Conservation (phyloP, 2,113 vertebrate genomes). For the Mormyrus iriodes region DNA sequence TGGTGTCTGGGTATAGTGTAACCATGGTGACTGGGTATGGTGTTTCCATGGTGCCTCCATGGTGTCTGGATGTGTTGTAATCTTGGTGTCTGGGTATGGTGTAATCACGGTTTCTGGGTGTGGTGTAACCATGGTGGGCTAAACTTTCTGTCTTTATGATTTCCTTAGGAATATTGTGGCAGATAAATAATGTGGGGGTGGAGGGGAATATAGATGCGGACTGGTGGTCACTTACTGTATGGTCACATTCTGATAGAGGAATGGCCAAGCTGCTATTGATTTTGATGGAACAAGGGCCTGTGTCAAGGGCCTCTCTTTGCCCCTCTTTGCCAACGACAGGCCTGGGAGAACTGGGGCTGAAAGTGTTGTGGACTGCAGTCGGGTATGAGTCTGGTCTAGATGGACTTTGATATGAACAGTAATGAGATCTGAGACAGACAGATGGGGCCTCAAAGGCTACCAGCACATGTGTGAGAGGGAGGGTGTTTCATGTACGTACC, state of each 20-base stretch:
- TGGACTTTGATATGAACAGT: not conserved
- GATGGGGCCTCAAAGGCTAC: not conserved
- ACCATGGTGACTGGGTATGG: not conserved
- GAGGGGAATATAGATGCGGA: no score
- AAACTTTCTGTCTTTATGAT: no score
- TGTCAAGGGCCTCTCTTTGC: not conserved
- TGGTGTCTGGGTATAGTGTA: no score
- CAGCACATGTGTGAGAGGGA: not conserved
- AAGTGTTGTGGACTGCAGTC: not conserved
- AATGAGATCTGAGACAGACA: slow-evolving; percentile 9
- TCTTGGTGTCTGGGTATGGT: no score
- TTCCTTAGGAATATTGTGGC: no score
- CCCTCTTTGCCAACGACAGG: not conserved
- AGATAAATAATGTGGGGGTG: no score
- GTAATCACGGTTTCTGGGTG: not conserved
- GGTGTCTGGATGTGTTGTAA: no score
- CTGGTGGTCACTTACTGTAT: no score
- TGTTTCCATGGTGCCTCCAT: no score
- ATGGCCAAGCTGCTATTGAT: not conserved
- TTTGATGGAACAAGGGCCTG: not conserved
- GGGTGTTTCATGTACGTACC: not conserved
- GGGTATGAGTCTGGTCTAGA: not conserved
- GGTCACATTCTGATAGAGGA: not conserved
- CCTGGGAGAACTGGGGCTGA: not conserved
- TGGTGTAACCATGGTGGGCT: not conserved